phyloP scores from a whole-genome alignment of 2,797 vertebrate species.

The Leontopithecus rosalia region DNA sequence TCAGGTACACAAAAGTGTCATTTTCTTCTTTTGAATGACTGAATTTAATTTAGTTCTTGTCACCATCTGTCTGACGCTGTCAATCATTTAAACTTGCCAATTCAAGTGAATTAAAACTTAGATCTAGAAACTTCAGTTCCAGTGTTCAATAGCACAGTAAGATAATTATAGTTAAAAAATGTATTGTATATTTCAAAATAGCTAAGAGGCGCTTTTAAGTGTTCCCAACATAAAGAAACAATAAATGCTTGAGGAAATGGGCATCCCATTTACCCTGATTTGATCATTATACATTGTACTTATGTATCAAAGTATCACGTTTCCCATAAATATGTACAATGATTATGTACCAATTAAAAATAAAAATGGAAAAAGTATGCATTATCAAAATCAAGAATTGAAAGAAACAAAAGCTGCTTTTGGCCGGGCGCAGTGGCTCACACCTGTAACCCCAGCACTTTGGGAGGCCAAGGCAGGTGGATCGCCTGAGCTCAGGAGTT shows the following conservation, averaged over 20 bases:
- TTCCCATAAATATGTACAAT: not conserved
- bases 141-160: not conserved
- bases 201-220: not conserved
- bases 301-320: not conserved
- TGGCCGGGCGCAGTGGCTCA: not conserved
- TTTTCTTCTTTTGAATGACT: not conserved
- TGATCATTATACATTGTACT: not conserved
- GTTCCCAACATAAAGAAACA: not conserved
- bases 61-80: rapidly evolving
- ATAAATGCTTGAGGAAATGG: not conserved
- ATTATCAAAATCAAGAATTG: not conserved
- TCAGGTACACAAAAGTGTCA: not conserved
- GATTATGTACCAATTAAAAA: not conserved
- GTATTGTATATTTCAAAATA: not conserved
- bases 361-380: not conserved
- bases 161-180: not conserved
- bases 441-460: not conserved
- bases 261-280: not conserved
- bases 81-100: not conserved
- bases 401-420: not conserved
- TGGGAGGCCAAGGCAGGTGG: too few relatives aligned
- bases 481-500: not conserved
- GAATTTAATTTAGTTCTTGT: not conserved
- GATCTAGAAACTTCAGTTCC: too few relatives aligned
- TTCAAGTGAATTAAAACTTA: not conserved